These are phyloP conservation scores for Scaptomyza caliginosa DNA, from an alignment of 2,888 invertebrate species.

Conservation along the genomic window DNA sequence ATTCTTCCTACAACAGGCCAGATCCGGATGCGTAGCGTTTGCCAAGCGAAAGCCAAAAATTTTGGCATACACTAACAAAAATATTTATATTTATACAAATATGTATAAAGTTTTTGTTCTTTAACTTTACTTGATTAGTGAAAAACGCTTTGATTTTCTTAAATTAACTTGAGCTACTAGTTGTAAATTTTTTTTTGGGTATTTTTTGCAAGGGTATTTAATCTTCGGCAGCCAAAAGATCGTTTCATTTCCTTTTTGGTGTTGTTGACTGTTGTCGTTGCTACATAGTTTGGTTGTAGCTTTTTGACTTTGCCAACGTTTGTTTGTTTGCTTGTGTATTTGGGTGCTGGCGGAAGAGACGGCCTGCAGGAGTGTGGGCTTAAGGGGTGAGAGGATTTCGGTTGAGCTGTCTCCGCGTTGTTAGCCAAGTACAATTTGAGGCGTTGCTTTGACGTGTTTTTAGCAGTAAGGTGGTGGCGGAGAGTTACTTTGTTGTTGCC, in stretches of 20 bases:
- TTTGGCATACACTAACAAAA: not conserved
- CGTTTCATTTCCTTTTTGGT: constrained; percentile 2
- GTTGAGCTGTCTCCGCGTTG: constrained; percentile 28
- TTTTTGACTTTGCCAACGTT: constrained; percentile 52
- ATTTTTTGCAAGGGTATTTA: constrained; percentile 5
- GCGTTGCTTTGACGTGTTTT: constrained; percentile 70
- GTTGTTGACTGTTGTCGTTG: constrained; percentile 24
- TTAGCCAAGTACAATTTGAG: constrained; percentile 58
- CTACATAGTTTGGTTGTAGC: constrained; percentile 57
- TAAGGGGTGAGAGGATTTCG: not conserved
- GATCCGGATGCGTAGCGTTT: constrained; percentile 65
- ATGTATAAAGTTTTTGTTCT: not conserved
- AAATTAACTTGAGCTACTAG: not conserved
- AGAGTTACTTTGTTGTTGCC: constrained; percentile 33
- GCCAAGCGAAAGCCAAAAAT: constrained; percentile 44
- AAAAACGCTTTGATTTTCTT: not conserved
- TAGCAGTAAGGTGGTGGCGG: not conserved
- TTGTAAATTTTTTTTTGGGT: not conserved
- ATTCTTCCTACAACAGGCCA: constrained; percentile 13
- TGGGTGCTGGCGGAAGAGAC: not conserved
- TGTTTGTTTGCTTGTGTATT: constrained; percentile 49
- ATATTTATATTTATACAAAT: not conserved
- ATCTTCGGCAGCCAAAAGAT: not conserved
- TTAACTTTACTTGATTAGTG: too few species aligned
- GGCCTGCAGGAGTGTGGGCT: not conserved